Evolutionary conservation across 2,797 vertebrate species (phyloP).

Genomic region (Oophaga sylvatica): DNA sequence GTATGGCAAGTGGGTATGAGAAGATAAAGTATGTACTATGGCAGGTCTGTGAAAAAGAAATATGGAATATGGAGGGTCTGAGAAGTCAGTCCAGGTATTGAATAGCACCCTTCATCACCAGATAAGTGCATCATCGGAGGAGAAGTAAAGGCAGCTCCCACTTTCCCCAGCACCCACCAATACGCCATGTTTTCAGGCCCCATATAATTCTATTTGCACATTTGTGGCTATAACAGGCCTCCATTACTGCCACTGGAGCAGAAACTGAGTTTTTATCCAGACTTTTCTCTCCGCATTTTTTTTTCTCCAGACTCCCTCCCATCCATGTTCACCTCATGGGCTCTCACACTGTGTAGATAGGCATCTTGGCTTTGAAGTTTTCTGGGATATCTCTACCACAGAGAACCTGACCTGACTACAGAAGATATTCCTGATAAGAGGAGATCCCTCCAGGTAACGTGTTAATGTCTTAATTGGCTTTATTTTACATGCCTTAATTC

Average conservation of each 20-base stretch:
- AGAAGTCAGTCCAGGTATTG: too few species aligned
- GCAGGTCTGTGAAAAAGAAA: too few species aligned
- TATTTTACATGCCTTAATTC: conserved; percentile 51
- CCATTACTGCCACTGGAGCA: not conserved
- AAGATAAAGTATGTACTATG: too few species aligned
- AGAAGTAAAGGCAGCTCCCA: too few species aligned
- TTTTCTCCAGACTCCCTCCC: not conserved
- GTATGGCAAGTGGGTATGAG: too few species aligned
- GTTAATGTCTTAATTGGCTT: conserved; percentile 58
- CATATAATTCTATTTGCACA: not conserved
- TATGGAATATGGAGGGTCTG: too few species aligned
- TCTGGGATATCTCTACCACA: not conserved
- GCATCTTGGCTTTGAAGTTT: conserved; percentile 42
- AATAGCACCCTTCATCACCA: too few species aligned
- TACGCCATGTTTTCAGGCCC: not conserved
- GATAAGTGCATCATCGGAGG: too few species aligned
- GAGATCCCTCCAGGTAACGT: conserved; percentile 33
- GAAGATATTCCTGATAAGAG: conserved; percentile 26
- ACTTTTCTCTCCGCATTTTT: not conserved
- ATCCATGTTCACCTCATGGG: not conserved
- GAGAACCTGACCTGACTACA: conserved; percentile 31
- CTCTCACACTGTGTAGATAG: not conserved
- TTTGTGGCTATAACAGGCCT: not conserved
- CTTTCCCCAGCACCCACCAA: too few species aligned
- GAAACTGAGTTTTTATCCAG: not conserved